Conservation (phyloP, 2,113 vertebrate species). For the Phoenicopterus ruber region DNA sequence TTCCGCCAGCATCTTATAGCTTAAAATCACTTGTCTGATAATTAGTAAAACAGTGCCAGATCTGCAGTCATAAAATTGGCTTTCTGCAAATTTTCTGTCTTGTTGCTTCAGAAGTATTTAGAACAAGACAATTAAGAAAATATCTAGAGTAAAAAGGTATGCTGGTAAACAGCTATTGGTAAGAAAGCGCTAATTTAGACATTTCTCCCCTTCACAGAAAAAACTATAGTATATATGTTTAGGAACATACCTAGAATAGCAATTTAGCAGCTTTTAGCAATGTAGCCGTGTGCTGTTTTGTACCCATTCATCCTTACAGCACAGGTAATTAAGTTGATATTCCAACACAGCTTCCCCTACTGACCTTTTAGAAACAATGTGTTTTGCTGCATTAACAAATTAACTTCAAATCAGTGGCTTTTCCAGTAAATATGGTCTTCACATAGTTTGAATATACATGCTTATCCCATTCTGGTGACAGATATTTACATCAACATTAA, state of each 20-base stretch:
- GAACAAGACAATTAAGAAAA: constrained; percentile 28
- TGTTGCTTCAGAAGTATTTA: constrained; percentile 14
- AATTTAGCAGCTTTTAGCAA: constrained; percentile 41
- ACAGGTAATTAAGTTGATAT: constrained; percentile 76
- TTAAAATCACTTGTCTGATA: constrained; percentile 34
- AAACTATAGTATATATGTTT: neutral
- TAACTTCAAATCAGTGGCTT: constrained; percentile 72
- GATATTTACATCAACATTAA: neutral
- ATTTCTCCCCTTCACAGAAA: neutral
- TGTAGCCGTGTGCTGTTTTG: neutral
- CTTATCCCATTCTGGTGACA: neutral
- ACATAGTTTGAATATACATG: neutral
- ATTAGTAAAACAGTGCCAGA: constrained; percentile 24
- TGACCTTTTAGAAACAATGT: constrained; percentile 78
- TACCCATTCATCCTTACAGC: constrained; percentile 35
- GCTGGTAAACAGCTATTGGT: constrained; percentile 21
- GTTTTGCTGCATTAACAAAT: constrained; percentile 85
- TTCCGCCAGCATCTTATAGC: neutral
- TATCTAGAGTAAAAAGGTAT: neutral
- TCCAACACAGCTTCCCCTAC: constrained; percentile 69
- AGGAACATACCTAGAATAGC: neutral
- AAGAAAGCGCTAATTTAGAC: constrained; percentile 57
- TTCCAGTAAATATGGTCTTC: constrained; percentile 50
- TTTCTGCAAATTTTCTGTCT: constrained; percentile 38
- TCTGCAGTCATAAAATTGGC: neutral